Conservation (phyloP, 2,888 invertebrate species). For the Hemithea aestivaria region DNA sequence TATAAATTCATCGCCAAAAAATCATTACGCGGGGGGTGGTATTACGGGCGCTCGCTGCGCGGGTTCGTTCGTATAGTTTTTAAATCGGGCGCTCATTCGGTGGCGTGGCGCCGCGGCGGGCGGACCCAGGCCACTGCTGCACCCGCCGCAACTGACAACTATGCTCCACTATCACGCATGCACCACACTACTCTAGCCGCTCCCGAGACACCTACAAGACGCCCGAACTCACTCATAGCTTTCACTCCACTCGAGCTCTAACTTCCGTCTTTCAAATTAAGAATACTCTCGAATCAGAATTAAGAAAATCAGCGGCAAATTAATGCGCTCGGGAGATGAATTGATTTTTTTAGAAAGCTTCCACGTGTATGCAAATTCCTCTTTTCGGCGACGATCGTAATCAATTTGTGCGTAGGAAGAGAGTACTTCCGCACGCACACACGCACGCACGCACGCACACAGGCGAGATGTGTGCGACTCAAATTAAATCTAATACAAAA, state of each 20-base stretch:
- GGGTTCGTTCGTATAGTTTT: constrained; percentile 76
- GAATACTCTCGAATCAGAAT: constrained; percentile 25
- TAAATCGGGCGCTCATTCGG: constrained; percentile 76
- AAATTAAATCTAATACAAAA: constrained; percentile 80
- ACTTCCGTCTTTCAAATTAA: constrained; percentile 15
- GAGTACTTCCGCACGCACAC: constrained; percentile 52
- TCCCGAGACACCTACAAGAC: constrained; percentile 10
- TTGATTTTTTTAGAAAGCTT: constrained; percentile 41
- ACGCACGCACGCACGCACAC: constrained; percentile 39
- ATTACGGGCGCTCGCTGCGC: constrained; percentile 80
- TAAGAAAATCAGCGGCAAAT: constrained; percentile 41
- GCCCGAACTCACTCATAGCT: constrained; percentile 7
- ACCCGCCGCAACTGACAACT: constrained; percentile 42
- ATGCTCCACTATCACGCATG: constrained; percentile 59
- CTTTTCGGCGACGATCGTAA: constrained; percentile 74
- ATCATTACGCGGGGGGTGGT: constrained; percentile 90
- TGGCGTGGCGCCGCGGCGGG: constrained; percentile 69
- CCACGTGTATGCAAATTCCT: constrained; percentile 72
- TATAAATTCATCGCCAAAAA: constrained; percentile 91
- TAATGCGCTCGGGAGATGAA: constrained; percentile 38
- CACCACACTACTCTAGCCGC: constrained; percentile 34
- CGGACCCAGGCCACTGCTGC: constrained; percentile 61
- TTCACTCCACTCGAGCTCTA: constrained; percentile 4
- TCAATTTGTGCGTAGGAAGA: constrained; percentile 77
- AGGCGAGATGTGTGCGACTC: constrained; percentile 45